A percentile compares a stretch with the other conserved stretches of the same genome.
Conservation (phyloP, 2,797 vertebrate genomes). For the Acanthurus lineatus region DNA sequence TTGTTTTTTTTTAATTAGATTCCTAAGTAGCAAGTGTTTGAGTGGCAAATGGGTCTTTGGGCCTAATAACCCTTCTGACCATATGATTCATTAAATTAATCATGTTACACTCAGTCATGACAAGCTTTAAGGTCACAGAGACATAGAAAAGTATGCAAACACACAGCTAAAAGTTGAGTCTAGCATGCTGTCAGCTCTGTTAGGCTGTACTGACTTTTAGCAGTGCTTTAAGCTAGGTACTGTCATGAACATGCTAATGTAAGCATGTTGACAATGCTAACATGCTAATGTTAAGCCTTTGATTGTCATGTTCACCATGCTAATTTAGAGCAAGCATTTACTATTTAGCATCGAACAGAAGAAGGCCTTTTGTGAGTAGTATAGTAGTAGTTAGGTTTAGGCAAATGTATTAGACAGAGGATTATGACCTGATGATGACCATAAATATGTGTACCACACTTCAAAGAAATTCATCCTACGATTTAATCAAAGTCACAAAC, state of each 20-base stretch:
- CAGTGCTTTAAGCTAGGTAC: not conserved
- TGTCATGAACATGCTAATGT: not conserved
- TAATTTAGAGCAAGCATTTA: not conserved
- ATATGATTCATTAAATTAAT: constrained; percentile 47
- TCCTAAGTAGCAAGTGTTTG: constrained; percentile 45
- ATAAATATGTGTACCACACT: too few relatives aligned
- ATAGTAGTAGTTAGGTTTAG: too few relatives aligned
- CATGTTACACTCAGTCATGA: constrained; percentile 14
- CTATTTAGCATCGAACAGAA: not conserved
- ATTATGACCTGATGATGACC: too few relatives aligned
- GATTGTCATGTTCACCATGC: too few relatives aligned
- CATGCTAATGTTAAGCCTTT: not conserved
- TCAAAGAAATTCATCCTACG: not conserved
- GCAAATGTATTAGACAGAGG: too few relatives aligned
- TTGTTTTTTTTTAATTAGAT: constrained; percentile 71
- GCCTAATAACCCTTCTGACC: constrained; percentile 48
- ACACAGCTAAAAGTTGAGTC: not conserved
- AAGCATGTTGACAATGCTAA: not conserved
- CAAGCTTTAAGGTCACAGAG: constrained; percentile 1
- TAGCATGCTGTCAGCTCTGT: not conserved
- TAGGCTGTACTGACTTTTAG: not conserved
- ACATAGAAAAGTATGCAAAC: constrained; percentile 12
- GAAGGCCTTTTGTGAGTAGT: too few relatives aligned
- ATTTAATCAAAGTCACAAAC: not conserved
- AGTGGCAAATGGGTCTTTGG: constrained; percentile 47